phyloP scores from a whole-genome alignment of 2,797 vertebrate genomes.

The Betta splendens region DNA sequence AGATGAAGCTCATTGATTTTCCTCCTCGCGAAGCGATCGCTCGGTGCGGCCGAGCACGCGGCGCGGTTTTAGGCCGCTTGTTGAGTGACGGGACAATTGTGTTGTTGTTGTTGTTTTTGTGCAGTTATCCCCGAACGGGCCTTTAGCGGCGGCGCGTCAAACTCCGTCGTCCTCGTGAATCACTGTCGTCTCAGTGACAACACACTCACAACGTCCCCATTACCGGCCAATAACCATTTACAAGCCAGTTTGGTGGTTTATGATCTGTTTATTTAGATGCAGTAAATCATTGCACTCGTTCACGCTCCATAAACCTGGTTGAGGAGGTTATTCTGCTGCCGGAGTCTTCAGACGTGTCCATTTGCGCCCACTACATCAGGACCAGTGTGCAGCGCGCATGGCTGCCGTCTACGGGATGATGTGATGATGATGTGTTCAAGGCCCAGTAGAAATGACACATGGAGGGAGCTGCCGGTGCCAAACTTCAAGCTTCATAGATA shows the following conservation, averaged over 20 bases:
- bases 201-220: constrained; percentile 37
- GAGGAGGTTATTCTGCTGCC: constrained; percentile 20
- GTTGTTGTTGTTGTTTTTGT: constrained; percentile 15
- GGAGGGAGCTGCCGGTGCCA: constrained; percentile 29
- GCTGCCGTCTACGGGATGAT: constrained; percentile 11
- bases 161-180: constrained; percentile 22
- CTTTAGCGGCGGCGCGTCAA: constrained; percentile 17
- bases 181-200: constrained; percentile 34
- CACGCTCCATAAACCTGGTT: constrained; percentile 53
- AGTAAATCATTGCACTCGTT: constrained; percentile 50
- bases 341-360: too few relatives aligned
- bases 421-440: constrained; percentile 31
- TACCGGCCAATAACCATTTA: constrained; percentile 49
- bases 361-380: constrained; percentile 12
- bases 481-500: constrained; percentile 26
- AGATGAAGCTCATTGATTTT: constrained; percentile 71
- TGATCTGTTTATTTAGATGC: constrained; percentile 55
- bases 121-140: constrained; percentile 9
- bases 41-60: constrained; percentile 56
- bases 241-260: constrained; percentile 56
- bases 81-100: constrained; percentile 32
- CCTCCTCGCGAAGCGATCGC: constrained; percentile 59
- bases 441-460: constrained; percentile 34
- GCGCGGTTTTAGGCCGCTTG: constrained; percentile 57
- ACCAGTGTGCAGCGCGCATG: constrained; percentile 18